phyloP scores from a whole-genome alignment of 2,888 invertebrate genomes.

The Neoscelio sp. region DNA sequence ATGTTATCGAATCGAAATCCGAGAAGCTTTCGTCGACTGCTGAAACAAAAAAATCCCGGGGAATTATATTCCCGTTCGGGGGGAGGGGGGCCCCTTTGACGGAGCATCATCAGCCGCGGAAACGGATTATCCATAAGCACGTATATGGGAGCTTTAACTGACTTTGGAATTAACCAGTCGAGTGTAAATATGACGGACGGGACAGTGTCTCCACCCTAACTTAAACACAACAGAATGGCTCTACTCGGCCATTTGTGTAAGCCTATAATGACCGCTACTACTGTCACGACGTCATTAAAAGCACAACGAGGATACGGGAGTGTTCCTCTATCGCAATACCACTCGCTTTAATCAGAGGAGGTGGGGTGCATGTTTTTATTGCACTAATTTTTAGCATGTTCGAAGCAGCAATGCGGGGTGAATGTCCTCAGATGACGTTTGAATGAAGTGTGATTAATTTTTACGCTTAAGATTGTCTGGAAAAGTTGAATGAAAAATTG shows the following conservation, averaged over 20 bases:
- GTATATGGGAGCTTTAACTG: slow-evolving; percentile 38
- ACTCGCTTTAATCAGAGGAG: slow-evolving; percentile 51
- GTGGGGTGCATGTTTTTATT: slow-evolving; percentile 33
- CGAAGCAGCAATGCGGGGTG: slow-evolving; percentile 11
- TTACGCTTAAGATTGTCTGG: slow-evolving; percentile 34
- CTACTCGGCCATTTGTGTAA: slow-evolving; percentile 32
- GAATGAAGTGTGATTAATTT: slow-evolving; percentile 40
- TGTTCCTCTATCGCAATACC: slow-evolving; percentile 14
- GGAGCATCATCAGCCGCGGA: slow-evolving; percentile 58
- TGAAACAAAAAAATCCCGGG: slow-evolving; percentile 67
- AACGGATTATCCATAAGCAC: slow-evolving; percentile 71
- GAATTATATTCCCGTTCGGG: slow-evolving; percentile 45
- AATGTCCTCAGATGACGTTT: slow-evolving; percentile 29
- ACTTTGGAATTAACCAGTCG: slow-evolving; percentile 65
- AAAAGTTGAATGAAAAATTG: too few species aligned
- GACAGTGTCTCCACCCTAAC: slow-evolving; percentile 20
- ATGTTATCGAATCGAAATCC: slow-evolving; percentile 62
- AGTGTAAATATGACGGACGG: slow-evolving; percentile 26
- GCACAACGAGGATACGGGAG: slow-evolving; percentile 41
- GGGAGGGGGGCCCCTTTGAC: slow-evolving; percentile 16
- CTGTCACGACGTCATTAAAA: slow-evolving; percentile 53
- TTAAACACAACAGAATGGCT: slow-evolving; percentile 52
- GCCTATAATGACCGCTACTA: slow-evolving; percentile 52
- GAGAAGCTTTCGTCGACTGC: slow-evolving; percentile 60
- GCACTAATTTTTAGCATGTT: slow-evolving; percentile 38